phyloP scores from a whole-genome alignment of 2,888 invertebrate genomes.

The Daptonema setosum region DNA sequence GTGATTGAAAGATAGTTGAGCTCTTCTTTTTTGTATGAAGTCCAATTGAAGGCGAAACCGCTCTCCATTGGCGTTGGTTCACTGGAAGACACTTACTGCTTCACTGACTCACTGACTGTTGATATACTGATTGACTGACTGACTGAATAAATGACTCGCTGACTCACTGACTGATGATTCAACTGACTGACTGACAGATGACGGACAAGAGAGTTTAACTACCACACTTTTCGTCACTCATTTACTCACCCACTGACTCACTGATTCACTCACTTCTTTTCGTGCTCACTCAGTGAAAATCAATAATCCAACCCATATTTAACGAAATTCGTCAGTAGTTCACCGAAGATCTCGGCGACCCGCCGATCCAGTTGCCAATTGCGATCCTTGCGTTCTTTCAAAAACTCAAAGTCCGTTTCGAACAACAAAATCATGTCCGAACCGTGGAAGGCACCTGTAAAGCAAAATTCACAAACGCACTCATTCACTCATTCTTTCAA shows the following conservation, averaged over 20 bases:
- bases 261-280: no score
- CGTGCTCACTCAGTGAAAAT: no score
- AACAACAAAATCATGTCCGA: conserved; percentile 26
- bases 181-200: no score
- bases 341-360: conserved; percentile 26
- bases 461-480: neutral
- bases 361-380: conserved; percentile 26
- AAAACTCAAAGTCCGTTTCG: conserved; percentile 22
- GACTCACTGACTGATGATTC: no score
- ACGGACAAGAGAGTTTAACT: no score
- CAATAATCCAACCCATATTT: conserved; percentile 15
- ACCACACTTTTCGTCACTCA: no score
- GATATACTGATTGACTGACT: no score
- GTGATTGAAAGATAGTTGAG: conserved; percentile 24
- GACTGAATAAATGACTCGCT: no score
- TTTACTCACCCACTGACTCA: no score
- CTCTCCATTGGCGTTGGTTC: conserved; percentile 22
- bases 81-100: conserved; percentile 9
- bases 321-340: conserved; percentile 23
- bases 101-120: no score
- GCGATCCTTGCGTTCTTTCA: conserved; percentile 19
- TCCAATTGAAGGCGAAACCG: conserved; percentile 24
- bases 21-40: conserved; percentile 13
- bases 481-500: neutral
- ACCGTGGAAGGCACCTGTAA: conserved; percentile 22